Evolutionary conservation across 2,113 vertebrate genomes (phyloP).

Genomic region (Morone saxatilis): DNA sequence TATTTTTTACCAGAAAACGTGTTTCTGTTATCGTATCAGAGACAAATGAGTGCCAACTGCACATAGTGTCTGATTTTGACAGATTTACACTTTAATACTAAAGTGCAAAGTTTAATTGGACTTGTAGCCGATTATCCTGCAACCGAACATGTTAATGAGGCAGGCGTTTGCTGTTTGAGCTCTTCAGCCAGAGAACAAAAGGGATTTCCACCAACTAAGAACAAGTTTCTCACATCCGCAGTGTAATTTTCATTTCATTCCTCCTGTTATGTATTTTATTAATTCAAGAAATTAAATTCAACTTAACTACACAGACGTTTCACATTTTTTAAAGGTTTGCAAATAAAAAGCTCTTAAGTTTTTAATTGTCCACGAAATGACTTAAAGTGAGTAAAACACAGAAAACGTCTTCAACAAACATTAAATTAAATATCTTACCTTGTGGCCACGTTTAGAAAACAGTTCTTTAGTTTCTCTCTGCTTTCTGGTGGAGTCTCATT

Average conservation of each 20-base stretch:
- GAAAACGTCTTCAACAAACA: not conserved
- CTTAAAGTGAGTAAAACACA: not conserved
- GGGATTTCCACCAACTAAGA: not conserved
- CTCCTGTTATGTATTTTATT: not conserved
- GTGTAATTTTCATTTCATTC: too few species aligned
- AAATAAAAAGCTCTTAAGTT: not conserved
- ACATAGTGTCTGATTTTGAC: not conserved
- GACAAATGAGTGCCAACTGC: not conserved
- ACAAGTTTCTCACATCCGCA: not conserved
- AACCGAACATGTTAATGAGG: slow-evolving; percentile 25
- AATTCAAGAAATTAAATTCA: not conserved
- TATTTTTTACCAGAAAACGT: not conserved
- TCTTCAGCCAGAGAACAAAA: slow-evolving; percentile 13
- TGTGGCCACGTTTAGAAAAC: not conserved
- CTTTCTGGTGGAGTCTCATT: slow-evolving; percentile 52
- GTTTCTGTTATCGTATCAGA: not conserved
- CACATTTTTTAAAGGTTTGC: not conserved
- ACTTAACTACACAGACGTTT: not conserved
- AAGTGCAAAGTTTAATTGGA: not conserved
- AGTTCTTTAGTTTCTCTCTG: slow-evolving; percentile 26
- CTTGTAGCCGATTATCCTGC: not conserved
- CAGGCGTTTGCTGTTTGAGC: not conserved
- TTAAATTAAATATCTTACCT: slow-evolving; percentile 53
- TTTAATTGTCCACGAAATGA: not conserved
- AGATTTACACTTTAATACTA: not conserved